Base-by-base conservation (phyloP, 2,113 vertebrate species). In the Poicephalus gulielmi region DNA sequence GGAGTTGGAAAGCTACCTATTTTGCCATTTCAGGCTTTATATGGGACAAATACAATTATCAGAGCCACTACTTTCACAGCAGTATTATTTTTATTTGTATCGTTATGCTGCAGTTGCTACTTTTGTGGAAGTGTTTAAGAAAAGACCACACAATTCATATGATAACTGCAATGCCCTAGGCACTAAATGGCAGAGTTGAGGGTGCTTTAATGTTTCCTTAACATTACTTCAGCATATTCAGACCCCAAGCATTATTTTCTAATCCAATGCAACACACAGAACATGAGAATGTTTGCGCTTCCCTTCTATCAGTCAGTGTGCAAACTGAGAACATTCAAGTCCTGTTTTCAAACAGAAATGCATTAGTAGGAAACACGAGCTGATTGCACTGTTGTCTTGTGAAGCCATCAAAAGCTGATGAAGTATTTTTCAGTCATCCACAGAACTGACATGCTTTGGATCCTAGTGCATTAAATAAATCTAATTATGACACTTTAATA, bases 401-500 rank as follows among this genome's bases (percentile, higher is more conserved):
- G 83, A 88, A 90, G 49, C 52, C 50, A 57, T 94, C 83, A 82
- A 83, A 96, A 94, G 57, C 55, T 76, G 74, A 79, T 89, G 73
- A 81, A 84, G 62, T 46, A 87, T 93, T 96, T 92, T 91, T 85
- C 55, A 85, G 75, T 90, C 95, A 96, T 86, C 64, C 63, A 50
- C 64, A 60, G 62, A 96, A 39, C 46, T 94, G 96, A 96, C 81
- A 76, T 67, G 52, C 33, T 80, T 77, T 91, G 91, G 68, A 91
- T 96, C 86, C 25, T 39, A 86, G 46, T 53, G 39, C n/a, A 79
- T 92, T 79, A 96, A 96, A 97, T 97, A 97, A 96, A 97, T 95
- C 88, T 96, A 92, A 96, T 92, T 81, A 92, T 96, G 95, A 96
- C 88, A 96, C 70, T 94, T 96, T 78, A 83, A 77, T 94, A 95